Conservation (phyloP, 2,888 invertebrate species). For the Stenchaetothrips biformis region DNA sequence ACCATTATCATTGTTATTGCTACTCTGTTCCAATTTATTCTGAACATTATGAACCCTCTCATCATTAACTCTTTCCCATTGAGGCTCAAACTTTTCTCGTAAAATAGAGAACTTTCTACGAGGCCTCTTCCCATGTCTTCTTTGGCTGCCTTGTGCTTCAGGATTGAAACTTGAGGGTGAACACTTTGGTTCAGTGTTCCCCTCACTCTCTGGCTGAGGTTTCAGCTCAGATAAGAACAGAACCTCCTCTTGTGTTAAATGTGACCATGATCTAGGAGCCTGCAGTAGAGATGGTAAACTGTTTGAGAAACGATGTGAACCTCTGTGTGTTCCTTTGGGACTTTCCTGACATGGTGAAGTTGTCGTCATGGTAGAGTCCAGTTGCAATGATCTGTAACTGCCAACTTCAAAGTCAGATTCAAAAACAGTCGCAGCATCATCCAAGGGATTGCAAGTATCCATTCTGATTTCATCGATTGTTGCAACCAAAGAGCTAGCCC, state of each 20-base stretch:
- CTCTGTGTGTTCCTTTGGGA: not conserved
- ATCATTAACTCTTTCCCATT: slow-evolving; percentile 41
- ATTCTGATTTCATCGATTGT: slow-evolving; percentile 61
- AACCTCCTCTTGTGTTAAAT: slow-evolving; percentile 50
- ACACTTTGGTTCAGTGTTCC: slow-evolving; percentile 38
- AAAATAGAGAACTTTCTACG: slow-evolving; percentile 56
- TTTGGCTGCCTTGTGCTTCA: slow-evolving; percentile 36
- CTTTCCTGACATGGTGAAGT: not conserved
- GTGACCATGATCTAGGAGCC: slow-evolving; percentile 45
- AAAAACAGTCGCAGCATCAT: not conserved
- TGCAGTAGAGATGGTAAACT: slow-evolving; percentile 10
- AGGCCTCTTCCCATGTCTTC: slow-evolving; percentile 46
- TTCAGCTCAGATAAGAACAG: slow-evolving; percentile 47
- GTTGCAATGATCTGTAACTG: slow-evolving; percentile 2
- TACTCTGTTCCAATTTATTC: not conserved
- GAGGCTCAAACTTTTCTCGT: slow-evolving; percentile 56
- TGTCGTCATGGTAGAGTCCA: not conserved
- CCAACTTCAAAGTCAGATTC: not conserved
- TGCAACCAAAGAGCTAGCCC: slow-evolving; percentile 57
- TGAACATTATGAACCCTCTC: not conserved
- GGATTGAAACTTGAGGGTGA: slow-evolving; percentile 26
- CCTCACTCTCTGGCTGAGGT: slow-evolving; percentile 40
- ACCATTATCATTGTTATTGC: not conserved
- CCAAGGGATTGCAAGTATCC: slow-evolving; percentile 43
- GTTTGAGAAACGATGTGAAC: not conserved